A percentile compares a stretch with the other conserved stretches of the same genome.
These are phyloP conservation scores for Hipposideros larvatus DNA, from an alignment of 2,797 vertebrate species.

Conservation along the genomic window DNA sequence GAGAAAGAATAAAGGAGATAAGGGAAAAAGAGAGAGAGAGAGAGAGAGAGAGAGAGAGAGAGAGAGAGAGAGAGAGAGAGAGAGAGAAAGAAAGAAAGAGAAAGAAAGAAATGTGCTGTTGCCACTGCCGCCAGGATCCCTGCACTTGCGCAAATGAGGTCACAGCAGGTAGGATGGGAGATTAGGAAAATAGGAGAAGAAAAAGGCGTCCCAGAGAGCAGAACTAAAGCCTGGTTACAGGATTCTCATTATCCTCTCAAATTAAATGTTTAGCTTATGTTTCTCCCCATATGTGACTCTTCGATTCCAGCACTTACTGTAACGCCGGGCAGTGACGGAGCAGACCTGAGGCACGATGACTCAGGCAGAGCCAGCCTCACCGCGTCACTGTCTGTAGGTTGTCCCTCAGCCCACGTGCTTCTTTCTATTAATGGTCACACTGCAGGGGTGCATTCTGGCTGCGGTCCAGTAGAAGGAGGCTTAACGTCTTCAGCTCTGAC, in stretches of 20 bases:
- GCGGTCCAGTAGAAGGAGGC: neutral
- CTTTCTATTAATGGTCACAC: neutral
- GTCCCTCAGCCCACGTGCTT: neutral
- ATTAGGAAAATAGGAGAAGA: neutral
- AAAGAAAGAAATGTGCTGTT: neutral
- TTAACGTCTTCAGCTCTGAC: neutral
- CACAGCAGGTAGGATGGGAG: neutral
- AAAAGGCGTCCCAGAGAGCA: too few relatives aligned
- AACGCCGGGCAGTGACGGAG: neutral
- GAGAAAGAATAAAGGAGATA: neutral
- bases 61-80: neutral
- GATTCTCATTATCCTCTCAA: neutral
- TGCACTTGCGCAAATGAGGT: neutral
- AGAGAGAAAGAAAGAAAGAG: neutral
- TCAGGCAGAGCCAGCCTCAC: neutral
- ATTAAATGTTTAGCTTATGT: neutral
- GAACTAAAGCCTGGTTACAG: neutral
- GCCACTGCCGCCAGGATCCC: neutral
- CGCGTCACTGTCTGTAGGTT: neutral
- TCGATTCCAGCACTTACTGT: neutral
- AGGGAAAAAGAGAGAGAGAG: neutral
- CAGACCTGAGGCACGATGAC: neutral
- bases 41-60: neutral
- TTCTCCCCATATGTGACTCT: neutral
- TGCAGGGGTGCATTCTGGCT: too few relatives aligned